Percentiles rank a stretch among this genome's conserved stretches.
These are phyloP conservation scores for Drosophila fulvimacula DNA, from an alignment of 2,888 invertebrate genomes.

Conservation along the genomic window DNA sequence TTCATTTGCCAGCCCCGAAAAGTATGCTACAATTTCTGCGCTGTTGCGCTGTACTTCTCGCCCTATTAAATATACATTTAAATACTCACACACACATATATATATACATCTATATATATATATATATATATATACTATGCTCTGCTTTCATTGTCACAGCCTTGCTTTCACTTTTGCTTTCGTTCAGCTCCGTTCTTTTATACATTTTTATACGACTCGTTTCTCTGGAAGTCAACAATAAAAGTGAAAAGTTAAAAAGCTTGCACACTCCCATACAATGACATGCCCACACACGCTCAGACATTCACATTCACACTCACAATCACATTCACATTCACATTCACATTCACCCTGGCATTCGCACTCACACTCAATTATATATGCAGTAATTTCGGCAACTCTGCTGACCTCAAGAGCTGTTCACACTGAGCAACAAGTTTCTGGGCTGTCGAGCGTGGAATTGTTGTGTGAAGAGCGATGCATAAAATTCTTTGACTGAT, in stretches of 20 bases:
- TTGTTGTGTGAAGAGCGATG: neutral
- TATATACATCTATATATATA: neutral
- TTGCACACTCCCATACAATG: conserved; percentile 4
- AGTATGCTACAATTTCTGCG: conserved; percentile 9
- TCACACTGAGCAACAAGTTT: conserved; percentile 10
- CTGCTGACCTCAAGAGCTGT: neutral
- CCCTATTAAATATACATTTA: conserved; percentile 57
- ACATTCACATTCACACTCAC: neutral
- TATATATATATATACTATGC: conserved; percentile 9
- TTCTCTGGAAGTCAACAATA: conserved; percentile 35
- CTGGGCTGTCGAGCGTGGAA: neutral
- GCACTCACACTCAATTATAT: conserved; percentile 3
- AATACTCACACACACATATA: conserved; percentile 6
- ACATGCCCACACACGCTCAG: conserved; percentile 2
- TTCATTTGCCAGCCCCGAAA: conserved; percentile 24
- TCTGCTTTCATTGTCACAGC: conserved; percentile 40
- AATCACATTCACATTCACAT: neutral
- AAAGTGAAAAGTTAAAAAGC: conserved; percentile 53
- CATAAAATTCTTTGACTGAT: neutral
- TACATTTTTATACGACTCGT: conserved; percentile 23
- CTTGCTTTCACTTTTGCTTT: conserved; percentile 11
- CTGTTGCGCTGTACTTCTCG: conserved; percentile 40
- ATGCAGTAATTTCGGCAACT: conserved; percentile 23
- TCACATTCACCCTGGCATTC: neutral
- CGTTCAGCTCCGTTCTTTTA: conserved; percentile 5